phyloP scores from a whole-genome alignment of 2,113 vertebrate genomes.

The Chiloscyllium plagiosum region DNA sequence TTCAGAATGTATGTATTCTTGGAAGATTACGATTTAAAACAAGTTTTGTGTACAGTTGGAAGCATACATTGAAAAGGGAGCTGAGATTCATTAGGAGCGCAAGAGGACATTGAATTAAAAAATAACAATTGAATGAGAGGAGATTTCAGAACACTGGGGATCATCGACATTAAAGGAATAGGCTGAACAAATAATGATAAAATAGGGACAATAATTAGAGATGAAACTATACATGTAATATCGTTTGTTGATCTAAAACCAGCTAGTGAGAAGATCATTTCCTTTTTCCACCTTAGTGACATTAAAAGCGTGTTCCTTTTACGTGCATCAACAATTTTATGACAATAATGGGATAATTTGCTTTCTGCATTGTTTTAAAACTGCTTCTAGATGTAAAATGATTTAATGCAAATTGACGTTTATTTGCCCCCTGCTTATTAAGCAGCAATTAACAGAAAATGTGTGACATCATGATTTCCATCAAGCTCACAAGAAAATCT shows the following conservation, averaged over 20 bases:
- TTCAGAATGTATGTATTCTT: too few species aligned
- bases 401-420: background rate
- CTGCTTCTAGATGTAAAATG: background rate
- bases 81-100: background rate
- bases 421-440: background rate
- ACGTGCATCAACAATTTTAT: background rate
- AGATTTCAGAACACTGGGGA: background rate
- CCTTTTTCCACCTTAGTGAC: background rate
- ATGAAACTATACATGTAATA: background rate
- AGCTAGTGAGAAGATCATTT: background rate
- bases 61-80: background rate
- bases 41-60: too few species aligned
- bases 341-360: background rate
- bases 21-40: too few species aligned
- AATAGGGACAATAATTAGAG: background rate
- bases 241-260: background rate
- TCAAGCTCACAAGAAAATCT: background rate
- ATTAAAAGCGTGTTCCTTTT: background rate
- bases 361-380: background rate
- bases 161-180: background rate
- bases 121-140: background rate
- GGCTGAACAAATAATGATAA: background rate
- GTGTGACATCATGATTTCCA: background rate
- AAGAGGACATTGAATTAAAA: background rate
- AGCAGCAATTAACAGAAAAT: background rate